Evolutionary conservation across 2,888 invertebrate genomes (phyloP), one percentile per base, ranked within the genome.

Genomic region (Yponomeuta evonymella): DNA sequence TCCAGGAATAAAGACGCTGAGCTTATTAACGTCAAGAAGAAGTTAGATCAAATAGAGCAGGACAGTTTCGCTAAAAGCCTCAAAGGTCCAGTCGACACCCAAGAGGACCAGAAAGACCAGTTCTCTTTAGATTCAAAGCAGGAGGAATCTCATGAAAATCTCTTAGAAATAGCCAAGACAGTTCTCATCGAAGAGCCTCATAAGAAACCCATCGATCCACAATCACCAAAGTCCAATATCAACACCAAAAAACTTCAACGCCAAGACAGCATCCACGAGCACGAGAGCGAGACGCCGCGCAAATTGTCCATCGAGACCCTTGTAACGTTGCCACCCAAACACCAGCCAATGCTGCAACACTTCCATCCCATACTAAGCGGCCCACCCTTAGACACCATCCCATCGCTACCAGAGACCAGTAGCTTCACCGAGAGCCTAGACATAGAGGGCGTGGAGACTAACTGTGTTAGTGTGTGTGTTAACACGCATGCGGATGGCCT

Each of bases 401-500:
- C 88, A 75, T 92, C 90, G 71, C 75, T 90, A 73, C 86, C 89
- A 43, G 90, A 89, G 77, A 29, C n/a, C 64, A 84, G 85, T 81
- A 74, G 87, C 75, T 87, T 88, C 75, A 74, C 79, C 48, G 84
- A 87, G 72, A 86, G 84, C 76, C 77, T 88, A 83, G 89, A 90
- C 74, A 79, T 80, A 76, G 86, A 83, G 23, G 81, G 82, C 33
- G 70, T 71, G 11, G 70, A 70, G 72, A 85, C 87, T 91, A 90
- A 90, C 90, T 83, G 78, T 77, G 85, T 82, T 88, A 90, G 90
- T 87, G 90, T 90, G 90, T 90, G 91, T 90, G 68, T 82, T 92
- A 90, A 92, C 91, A 88, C 87, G 92, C 92, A 92, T 92, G 92
- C 92, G 84, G 92, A 85, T 90, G 91, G 92, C 86, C 82, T 79